Conservation (phyloP, 2,113 vertebrate species). For the Myiopsitta monachus region DNA sequence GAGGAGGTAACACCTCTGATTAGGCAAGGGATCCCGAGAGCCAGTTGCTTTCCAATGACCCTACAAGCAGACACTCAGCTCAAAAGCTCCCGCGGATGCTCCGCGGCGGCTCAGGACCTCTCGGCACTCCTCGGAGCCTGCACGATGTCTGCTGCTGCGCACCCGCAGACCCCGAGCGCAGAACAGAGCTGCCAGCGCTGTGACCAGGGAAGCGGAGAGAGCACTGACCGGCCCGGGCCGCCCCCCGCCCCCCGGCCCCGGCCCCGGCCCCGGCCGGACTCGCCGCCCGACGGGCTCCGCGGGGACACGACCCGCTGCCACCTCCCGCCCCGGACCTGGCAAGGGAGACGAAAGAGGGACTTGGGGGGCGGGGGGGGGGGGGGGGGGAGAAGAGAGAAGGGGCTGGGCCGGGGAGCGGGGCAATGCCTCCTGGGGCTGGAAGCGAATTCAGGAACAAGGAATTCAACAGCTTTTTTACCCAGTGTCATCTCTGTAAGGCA, state of each 20-base stretch:
- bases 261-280: background rate
- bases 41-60: constrained; percentile 37
- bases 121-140: background rate
- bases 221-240: background rate
- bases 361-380: too few relatives aligned
- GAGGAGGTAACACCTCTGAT: constrained; percentile 63
- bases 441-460: background rate
- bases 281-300: background rate
- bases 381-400: too few relatives aligned
- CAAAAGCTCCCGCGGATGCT: background rate
- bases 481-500: background rate
- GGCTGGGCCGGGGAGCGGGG: background rate
- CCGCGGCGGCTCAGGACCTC: background rate
- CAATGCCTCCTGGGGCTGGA: background rate
- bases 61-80: background rate
- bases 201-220: background rate
- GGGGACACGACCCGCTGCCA: background rate
- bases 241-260: background rate
- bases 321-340: too few relatives aligned
- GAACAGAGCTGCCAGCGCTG: fast-evolving
- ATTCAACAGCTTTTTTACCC: background rate
- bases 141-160: background rate
- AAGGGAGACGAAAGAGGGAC: background rate
- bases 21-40: constrained; percentile 41
- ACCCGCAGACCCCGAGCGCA: background rate